These are phyloP conservation scores for Drosophila cracens DNA, from an alignment of 2,888 invertebrate species.

Conservation along the genomic window DNA sequence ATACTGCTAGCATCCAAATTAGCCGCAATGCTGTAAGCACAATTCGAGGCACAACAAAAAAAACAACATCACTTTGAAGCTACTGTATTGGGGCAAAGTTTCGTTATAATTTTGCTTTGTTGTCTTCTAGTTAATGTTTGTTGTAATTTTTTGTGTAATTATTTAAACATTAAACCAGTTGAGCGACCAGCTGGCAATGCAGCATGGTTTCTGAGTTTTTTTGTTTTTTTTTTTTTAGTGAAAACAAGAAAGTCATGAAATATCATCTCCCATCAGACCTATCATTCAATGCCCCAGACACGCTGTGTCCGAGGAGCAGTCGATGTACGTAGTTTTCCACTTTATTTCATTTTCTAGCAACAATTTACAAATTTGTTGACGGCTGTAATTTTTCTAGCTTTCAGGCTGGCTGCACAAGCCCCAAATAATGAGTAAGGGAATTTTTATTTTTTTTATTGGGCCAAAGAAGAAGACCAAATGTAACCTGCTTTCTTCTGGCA, in stretches of 20 bases:
- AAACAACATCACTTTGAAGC: conserved; percentile 32
- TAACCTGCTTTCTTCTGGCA: conserved; percentile 61
- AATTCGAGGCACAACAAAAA: conserved; percentile 7
- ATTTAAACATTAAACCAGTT: conserved; percentile 79
- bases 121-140: conserved; percentile 40
- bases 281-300: conserved; percentile 14
- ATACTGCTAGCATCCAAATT: conserved; percentile 8
- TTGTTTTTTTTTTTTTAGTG: conserved; percentile 40
- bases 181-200: conserved; percentile 35
- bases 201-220: conserved; percentile 23
- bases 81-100: conserved; percentile 40
- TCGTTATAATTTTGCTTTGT: conserved; percentile 53
- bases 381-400: conserved; percentile 42
- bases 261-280: conserved; percentile 58
- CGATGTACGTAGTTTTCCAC: conserved; percentile 30
- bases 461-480: conserved; percentile 40
- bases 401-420: conserved; percentile 26
- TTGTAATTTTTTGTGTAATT: conserved; percentile 70
- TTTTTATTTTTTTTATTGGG: conserved; percentile 25
- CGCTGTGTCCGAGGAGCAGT: conserved; percentile 11
- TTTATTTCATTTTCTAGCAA: conserved; percentile 29
- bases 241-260: conserved; percentile 74
- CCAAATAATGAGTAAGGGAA: conserved; percentile 68
- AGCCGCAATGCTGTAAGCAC: conserved; percentile 12
- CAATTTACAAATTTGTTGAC: conserved; percentile 45